These are phyloP conservation scores for Halcyon chelicuti DNA, from an alignment of 2,797 vertebrate species.

Conservation along the genomic window DNA sequence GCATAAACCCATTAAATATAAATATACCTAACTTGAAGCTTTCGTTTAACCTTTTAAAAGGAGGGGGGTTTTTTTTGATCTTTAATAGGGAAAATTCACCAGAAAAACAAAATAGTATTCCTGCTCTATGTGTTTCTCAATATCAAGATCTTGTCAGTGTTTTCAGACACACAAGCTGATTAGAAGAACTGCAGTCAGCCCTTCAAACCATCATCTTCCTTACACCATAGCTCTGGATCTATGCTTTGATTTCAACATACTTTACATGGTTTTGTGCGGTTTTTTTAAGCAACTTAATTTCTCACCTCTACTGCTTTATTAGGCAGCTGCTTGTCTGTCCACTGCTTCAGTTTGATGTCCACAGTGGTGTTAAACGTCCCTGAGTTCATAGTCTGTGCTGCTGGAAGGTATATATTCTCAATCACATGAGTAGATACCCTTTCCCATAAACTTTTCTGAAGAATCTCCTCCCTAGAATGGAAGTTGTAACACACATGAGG, in stretches of 20 bases:
- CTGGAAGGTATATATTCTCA: conserved; percentile 98
- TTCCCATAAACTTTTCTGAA: conserved; percentile 97
- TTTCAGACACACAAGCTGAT: background rate
- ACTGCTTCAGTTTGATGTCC: conserved; percentile 98
- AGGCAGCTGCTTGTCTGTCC: conserved; percentile 98
- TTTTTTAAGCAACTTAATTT: background rate
- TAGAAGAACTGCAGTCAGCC: background rate
- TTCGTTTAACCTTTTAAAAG: background rate
- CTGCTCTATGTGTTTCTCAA: background rate
- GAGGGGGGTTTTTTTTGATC: accelerated
- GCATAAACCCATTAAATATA: background rate
- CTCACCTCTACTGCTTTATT: conserved; percentile 97
- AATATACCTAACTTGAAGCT: background rate
- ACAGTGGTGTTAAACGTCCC: conserved; percentile 98
- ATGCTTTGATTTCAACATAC: background rate
- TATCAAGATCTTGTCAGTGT: background rate
- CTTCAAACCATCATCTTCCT: background rate
- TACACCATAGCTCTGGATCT: background rate
- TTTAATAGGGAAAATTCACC: background rate
- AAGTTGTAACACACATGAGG: background rate
- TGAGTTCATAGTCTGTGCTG: conserved; percentile 94
- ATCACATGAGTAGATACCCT: conserved; percentile 97
- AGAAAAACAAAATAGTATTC: background rate
- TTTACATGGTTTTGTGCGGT: background rate
- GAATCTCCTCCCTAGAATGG: conserved; percentile 91